phyloP scores from a whole-genome alignment of 2,113 vertebrate genomes.

The Grus americana region DNA sequence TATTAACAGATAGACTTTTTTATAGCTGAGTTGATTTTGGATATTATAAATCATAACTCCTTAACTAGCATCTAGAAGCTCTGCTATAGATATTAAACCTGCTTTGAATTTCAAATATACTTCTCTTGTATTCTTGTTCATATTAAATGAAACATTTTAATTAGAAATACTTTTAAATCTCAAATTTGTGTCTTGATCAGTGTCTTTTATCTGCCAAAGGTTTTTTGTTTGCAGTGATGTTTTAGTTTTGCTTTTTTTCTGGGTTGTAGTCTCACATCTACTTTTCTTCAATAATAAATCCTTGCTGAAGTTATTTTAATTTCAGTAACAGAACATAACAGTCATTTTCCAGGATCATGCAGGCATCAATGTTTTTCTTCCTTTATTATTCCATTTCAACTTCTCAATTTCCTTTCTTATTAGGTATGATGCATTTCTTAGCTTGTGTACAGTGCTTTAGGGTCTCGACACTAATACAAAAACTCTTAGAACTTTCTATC shows the following conservation, averaged over 20 bases:
- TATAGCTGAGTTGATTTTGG: neutral
- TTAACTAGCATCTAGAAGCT: neutral
- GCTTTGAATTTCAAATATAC: neutral
- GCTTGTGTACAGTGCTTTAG: neutral
- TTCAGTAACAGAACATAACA: neutral
- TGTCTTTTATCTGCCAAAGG: neutral
- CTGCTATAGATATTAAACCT: neutral
- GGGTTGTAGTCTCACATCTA: neutral
- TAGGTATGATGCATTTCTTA: neutral
- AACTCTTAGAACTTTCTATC: neutral
- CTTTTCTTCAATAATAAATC: neutral
- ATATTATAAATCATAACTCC: neutral
- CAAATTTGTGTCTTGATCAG: neutral
- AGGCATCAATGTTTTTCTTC: neutral
- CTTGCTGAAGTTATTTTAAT: neutral
- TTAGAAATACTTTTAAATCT: slow-evolving; percentile 1
- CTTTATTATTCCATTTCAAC: neutral
- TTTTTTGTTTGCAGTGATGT: neutral
- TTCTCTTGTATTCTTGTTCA: neutral
- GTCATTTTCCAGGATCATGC: neutral
- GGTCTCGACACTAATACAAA: neutral
- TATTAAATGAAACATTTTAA: neutral
- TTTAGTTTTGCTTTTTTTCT: neutral
- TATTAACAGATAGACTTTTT: neutral
- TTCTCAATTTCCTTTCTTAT: slow-evolving; percentile 35